These are phyloP conservation scores for Falcunculus frontatus DNA, from an alignment of 2,113 vertebrate genomes.

Conservation along the genomic window DNA sequence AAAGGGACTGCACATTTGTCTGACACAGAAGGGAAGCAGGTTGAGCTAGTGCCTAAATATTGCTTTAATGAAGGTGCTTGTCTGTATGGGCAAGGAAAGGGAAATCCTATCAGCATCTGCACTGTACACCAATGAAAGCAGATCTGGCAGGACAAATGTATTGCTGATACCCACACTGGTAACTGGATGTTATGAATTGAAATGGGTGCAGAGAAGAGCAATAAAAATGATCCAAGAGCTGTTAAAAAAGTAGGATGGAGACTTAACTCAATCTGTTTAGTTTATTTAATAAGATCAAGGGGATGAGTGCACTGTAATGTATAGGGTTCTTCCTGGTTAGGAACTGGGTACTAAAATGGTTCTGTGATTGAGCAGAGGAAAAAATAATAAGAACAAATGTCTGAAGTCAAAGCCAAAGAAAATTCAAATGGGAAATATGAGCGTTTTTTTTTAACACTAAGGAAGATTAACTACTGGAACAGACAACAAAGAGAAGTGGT, in stretches of 20 bases:
- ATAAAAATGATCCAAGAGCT: neutral
- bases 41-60: neutral
- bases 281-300: neutral
- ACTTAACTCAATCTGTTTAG: neutral
- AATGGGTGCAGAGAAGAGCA: neutral
- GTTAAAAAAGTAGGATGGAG: neutral
- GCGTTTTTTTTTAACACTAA: neutral
- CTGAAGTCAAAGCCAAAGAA: conserved; percentile 50
- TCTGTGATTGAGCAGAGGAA: conserved; percentile 4
- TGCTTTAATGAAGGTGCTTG: neutral
- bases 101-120: neutral
- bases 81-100: neutral
- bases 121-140: neutral
- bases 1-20: neutral
- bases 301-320: neutral
- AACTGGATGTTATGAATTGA: neutral
- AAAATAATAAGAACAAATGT: conserved; percentile 9
- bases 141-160: neutral
- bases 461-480: conserved; percentile 27
- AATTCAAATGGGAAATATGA: conserved; percentile 19
- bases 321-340: neutral
- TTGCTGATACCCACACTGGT: neutral
- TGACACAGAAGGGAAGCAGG: neutral
- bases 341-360: neutral
- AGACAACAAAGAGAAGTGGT: conserved; percentile 16